Conservation (phyloP, 92 coral and sea anemone species). For the Palythoa heliodiscus region DNA sequence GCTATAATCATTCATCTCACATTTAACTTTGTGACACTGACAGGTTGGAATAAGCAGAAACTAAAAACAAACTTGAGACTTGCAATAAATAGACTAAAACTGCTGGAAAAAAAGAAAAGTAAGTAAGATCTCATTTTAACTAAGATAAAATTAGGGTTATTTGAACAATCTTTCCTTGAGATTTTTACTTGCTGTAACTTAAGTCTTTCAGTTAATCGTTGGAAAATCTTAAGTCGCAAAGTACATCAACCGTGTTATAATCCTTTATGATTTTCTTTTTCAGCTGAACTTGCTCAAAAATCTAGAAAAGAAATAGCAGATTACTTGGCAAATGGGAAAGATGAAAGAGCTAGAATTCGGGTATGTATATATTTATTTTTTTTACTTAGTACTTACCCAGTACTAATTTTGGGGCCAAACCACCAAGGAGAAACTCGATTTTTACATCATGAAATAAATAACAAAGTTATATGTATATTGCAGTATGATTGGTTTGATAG, state of each 20-base stretch:
- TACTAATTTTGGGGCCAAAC: too few species aligned
- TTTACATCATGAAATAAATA: too few species aligned
- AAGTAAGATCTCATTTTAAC: conserved; percentile 26
- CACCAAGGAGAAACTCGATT: too few species aligned
- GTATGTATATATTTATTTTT: conserved; percentile 50
- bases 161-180: background rate
- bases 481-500: too few species aligned
- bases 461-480: too few species aligned
- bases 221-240: background rate
- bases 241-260: background rate
- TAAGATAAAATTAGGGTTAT: background rate
- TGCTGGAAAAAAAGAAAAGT: conserved; percentile 98
- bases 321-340: conserved; percentile 84
- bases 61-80: conserved; percentile 89
- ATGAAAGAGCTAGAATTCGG: conserved; percentile 96
- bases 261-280: background rate
- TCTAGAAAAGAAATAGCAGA: conserved; percentile 95
- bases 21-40: conserved; percentile 61
- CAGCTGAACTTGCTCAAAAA: conserved; percentile 94
- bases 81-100: conserved; percentile 91
- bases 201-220: background rate
- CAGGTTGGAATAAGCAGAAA: conserved; percentile 95
- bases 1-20: background rate
- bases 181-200: background rate
- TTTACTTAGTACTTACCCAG: too few species aligned